phyloP scores from a whole-genome alignment of 1,140 invertebrate species.

The Drosophila kohkoa region DNA sequence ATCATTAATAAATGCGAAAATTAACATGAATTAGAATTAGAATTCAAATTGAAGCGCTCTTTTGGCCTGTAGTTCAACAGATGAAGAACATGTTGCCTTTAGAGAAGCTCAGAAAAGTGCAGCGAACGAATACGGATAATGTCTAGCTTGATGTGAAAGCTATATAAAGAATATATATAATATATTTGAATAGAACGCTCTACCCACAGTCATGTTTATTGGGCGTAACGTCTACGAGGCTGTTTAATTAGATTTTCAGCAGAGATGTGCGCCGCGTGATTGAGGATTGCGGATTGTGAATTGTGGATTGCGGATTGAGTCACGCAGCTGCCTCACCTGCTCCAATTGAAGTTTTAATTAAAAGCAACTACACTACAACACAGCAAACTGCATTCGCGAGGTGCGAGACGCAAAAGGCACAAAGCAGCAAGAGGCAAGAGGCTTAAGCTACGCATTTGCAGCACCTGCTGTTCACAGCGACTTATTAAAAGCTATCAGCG shows the following conservation, averaged over 20 bases:
- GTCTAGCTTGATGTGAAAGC: no score
- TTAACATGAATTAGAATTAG: no score
- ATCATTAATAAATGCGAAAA: no score
- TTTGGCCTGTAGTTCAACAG: no score
- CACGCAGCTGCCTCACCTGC: slow-evolving; percentile 41
- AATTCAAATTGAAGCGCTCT: no score
- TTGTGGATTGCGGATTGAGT: slow-evolving; percentile 57
- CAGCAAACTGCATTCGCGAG: slow-evolving; percentile 39
- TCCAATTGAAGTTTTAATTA: slow-evolving; percentile 74
- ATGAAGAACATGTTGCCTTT: no score
- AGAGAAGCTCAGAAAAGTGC: no score
- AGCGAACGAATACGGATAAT: no score
- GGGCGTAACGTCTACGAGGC: slow-evolving; percentile 36
- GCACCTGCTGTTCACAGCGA: slow-evolving; percentile 50
- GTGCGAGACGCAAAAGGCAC: no score
- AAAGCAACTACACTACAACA: slow-evolving; percentile 57
- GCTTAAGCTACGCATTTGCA: slow-evolving; percentile 44
- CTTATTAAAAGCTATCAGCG: slow-evolving; percentile 71
- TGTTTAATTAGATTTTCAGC: slow-evolving; percentile 75
- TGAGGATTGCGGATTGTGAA: slow-evolving; percentile 46
- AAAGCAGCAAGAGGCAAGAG: background rate
- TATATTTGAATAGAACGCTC: background rate
- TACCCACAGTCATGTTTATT: slow-evolving; percentile 5
- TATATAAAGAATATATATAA: no score
- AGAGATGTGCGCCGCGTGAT: slow-evolving; percentile 68